Conservation (phyloP, 2,113 vertebrate genomes). For the Carassius auratus region DNA sequence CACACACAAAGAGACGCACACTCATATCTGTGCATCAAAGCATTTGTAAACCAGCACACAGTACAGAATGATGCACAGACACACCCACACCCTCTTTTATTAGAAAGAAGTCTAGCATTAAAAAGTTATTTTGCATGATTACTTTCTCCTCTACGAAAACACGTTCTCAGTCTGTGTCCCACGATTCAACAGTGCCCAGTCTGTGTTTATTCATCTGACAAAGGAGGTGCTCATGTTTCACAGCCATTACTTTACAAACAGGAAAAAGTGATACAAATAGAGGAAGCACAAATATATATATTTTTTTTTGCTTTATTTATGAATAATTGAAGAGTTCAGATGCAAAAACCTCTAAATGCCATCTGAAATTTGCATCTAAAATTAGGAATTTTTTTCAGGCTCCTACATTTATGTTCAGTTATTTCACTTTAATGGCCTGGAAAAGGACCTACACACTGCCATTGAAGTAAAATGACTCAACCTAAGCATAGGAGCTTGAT, state of each 20-base stretch:
- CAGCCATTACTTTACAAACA: not conserved
- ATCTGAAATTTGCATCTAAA: too few relatives aligned
- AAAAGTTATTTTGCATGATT: not conserved
- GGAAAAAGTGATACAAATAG: not conserved
- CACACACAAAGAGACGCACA: not conserved
- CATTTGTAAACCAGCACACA: constrained; percentile 1
- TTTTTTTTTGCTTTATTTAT: not conserved
- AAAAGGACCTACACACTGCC: too few relatives aligned
- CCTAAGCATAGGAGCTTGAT: too few relatives aligned
- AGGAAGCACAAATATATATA: not conserved
- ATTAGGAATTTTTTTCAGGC: too few relatives aligned
- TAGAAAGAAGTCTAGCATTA: constrained; percentile 1
- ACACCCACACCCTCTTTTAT: constrained; percentile 1
- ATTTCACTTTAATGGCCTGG: too few relatives aligned
- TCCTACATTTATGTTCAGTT: too few relatives aligned
- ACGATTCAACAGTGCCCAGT: constrained; percentile 10
- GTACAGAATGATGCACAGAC: constrained; percentile 9
- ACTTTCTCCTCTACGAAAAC: not conserved
- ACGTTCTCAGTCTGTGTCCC: not conserved
- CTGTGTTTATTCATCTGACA: constrained; percentile 21
- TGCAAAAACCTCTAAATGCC: too few relatives aligned
- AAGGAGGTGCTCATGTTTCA: constrained; percentile 14
- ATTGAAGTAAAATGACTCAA: too few relatives aligned
- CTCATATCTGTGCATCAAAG: not conserved
- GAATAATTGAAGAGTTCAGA: too few relatives aligned